Base-by-base conservation (phyloP, 1,140 invertebrate species). In the Drosophila bocqueti region DNA sequence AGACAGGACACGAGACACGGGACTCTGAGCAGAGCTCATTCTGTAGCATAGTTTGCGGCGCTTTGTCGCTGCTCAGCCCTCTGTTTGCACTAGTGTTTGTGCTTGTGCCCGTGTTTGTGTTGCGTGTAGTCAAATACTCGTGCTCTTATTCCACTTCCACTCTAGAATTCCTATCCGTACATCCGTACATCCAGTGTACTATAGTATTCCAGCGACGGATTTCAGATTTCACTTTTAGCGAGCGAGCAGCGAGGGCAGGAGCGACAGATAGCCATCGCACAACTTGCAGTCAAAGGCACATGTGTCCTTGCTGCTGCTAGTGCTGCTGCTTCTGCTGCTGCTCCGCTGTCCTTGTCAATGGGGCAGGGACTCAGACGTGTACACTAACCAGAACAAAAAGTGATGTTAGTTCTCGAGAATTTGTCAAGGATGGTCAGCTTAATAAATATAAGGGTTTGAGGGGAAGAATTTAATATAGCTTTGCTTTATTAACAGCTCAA, bases 201-300 rank as follows among this genome's bases (percentile, higher is more conserved):
- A 55, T 16, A 24, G 52, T 38, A 55, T 83, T 83, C 77, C 66
- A 61, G 66, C 71, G 76, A 87, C 72, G 62, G 55, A 77, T 81
- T 81, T 82, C 83, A 87, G 85, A 85, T 90, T 90, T 90, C 85
- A 90, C 85, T 90, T 90, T 90, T 81, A 76, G 69, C 62, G 13
- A 36, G 31, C 72, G 24, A 65, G 81, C 72, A 63, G 81, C 73
- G 65, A 24, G 52, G 71, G 24, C 67, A 64, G 61, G 62, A 71
- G 49, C 9, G 65, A 79, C 71, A 74, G 67, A 65, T 45, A 45
- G 67, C 67, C 52, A 71, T 71, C 67, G 64, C 67, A 68, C 47
- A 84, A 81, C 63, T 84, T 89, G 76, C 81, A 90, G 84, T 90
- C 84, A 89, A 89, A 90, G 85, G 85, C 81, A 87, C 54, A 83